Evolutionary conservation across 2,888 invertebrate genomes (phyloP).

Genomic region (Seira sanloemensis): DNA sequence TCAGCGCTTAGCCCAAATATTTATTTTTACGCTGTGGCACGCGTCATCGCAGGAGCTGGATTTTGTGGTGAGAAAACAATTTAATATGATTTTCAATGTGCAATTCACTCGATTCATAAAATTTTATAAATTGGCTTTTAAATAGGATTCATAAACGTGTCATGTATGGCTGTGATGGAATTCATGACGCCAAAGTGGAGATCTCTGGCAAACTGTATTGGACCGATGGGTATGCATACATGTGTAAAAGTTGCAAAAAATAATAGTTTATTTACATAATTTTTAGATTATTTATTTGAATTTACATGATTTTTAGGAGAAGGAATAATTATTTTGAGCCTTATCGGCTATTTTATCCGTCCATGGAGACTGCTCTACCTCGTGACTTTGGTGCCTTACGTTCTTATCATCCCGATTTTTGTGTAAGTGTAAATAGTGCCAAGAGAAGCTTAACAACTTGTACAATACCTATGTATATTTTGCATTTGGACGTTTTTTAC

Average conservation of each 20-base stretch:
- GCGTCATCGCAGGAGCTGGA: conserved; percentile 65
- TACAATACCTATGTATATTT: no score
- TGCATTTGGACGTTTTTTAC: neutral
- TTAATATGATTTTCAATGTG: neutral
- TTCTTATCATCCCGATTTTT: conserved; percentile 62
- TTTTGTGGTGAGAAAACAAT: conserved; percentile 62
- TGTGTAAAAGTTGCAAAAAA: no score
- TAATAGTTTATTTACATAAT: no score
- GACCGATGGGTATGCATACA: conserved; percentile 52
- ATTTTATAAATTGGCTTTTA: neutral
- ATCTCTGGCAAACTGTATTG: conserved; percentile 62
- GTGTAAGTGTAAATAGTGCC: conserved; percentile 61
- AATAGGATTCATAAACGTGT: conserved; percentile 53
- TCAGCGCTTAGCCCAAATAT: conserved; percentile 42
- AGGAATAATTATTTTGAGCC: conserved; percentile 67
- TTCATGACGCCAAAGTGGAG: conserved; percentile 67
- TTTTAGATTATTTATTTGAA: no score
- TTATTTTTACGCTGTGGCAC: conserved; percentile 65
- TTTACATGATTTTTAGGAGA: conserved; percentile 28
- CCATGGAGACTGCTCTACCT: conserved; percentile 66
- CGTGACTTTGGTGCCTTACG: conserved; percentile 57
- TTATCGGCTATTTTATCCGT: conserved; percentile 65
- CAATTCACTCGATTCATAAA: neutral
- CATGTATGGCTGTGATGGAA: conserved; percentile 62
- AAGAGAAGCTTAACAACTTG: neutral